Percentiles rank a stretch among this genome's conserved stretches.
Evolutionary conservation across 2,797 vertebrate genomes (phyloP).

Genomic region (Pterois miles): DNA sequence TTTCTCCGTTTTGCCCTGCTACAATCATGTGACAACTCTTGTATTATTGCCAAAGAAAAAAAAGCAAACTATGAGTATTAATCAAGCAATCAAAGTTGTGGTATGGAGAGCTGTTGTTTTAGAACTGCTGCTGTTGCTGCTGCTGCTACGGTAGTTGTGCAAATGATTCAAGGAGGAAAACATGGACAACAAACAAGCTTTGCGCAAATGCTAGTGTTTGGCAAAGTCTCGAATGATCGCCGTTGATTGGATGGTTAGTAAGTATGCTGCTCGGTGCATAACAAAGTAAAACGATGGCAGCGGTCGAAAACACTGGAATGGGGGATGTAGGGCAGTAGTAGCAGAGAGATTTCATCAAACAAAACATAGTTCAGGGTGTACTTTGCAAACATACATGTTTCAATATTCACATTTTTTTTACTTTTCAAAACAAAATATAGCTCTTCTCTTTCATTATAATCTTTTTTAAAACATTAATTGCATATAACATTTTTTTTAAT

Average conservation of each 20-base stretch:
- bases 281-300: slow-evolving; percentile 58
- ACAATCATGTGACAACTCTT: slow-evolving; percentile 79
- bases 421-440: slow-evolving; percentile 89
- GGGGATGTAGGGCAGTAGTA: slow-evolving; percentile 80
- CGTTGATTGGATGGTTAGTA: slow-evolving; percentile 43
- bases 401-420: slow-evolving; percentile 84
- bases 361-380: slow-evolving; percentile 83
- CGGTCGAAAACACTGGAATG: slow-evolving; percentile 63
- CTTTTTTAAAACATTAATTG: slow-evolving; percentile 86
- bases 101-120: slow-evolving; percentile 64
- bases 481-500: slow-evolving; percentile 86
- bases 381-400: slow-evolving; percentile 84
- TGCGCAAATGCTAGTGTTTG: slow-evolving; percentile 60
- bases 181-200: slow-evolving; percentile 49
- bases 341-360: slow-evolving; percentile 83
- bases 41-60: slow-evolving; percentile 84
- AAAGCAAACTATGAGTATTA: slow-evolving; percentile 68
- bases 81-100: slow-evolving; percentile 68
- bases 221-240: slow-evolving; percentile 51
- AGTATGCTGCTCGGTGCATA: slow-evolving; percentile 47
- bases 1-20: slow-evolving; percentile 75
- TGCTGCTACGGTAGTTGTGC: slow-evolving; percentile 76
- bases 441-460: slow-evolving; percentile 88
- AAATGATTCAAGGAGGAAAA: slow-evolving; percentile 67
- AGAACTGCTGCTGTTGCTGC: slow-evolving; percentile 40